These are phyloP conservation scores for Takifugu ocellatus DNA, from an alignment of 2,797 vertebrate genomes.

Conservation along the genomic window DNA sequence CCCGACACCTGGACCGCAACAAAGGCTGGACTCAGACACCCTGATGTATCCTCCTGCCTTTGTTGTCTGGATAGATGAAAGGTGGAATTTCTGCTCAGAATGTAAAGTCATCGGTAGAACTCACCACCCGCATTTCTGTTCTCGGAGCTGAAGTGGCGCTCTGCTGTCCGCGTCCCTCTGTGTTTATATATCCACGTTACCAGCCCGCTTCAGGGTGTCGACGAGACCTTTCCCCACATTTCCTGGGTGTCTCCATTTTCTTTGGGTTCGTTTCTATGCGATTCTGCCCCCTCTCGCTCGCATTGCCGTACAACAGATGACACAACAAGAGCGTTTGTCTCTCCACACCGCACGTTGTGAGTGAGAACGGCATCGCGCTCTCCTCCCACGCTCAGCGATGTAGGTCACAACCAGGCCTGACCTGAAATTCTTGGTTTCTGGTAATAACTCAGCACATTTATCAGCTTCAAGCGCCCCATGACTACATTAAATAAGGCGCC, in stretches of 20 bases:
- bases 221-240: constrained; percentile 4
- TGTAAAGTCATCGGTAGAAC: constrained; percentile 1
- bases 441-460: constrained; percentile 31
- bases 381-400: constrained; percentile 36
- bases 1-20: constrained; percentile 36
- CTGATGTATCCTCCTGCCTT: too few relatives aligned
- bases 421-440: constrained; percentile 27
- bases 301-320: too few relatives aligned
- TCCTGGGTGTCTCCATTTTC: constrained; percentile 7
- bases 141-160: constrained; percentile 2
- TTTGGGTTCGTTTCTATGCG: too few relatives aligned
- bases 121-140: constrained; percentile 53
- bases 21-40: neutral
- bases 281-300: too few relatives aligned
- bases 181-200: constrained; percentile 32
- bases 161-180: constrained; percentile 2
- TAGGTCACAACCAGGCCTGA: constrained; percentile 61
- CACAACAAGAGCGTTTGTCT: too few relatives aligned
- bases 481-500: too few relatives aligned
- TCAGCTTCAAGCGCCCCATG: neutral
- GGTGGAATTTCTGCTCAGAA: neutral
- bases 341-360: neutral
- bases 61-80: neutral
- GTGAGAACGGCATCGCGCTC: constrained; percentile 12
- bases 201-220: neutral